Conservation (phyloP, 2,888 invertebrate genomes). For the Drosophila anceps region DNA sequence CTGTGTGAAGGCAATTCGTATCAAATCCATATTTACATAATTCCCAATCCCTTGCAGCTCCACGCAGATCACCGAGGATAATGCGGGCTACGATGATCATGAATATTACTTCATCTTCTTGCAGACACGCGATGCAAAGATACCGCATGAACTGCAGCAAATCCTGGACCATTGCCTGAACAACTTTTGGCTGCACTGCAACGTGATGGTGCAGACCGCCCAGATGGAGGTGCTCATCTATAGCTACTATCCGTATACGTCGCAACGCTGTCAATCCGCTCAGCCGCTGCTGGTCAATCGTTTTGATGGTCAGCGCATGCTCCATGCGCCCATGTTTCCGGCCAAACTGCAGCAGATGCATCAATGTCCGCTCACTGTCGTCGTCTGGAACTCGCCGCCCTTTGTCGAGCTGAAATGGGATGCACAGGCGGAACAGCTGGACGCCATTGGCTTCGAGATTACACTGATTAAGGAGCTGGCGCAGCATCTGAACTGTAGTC, state of each 20-base stretch:
- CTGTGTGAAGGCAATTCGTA: rapidly evolving
- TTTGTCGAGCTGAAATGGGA: conserved; percentile 46
- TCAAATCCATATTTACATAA: neutral
- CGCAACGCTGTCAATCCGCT: conserved; percentile 51
- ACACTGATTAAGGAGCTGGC: conserved; percentile 63
- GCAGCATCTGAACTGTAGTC: conserved; percentile 63
- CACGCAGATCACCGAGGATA: conserved; percentile 57
- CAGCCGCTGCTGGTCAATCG: conserved; percentile 59
- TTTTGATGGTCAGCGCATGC: conserved; percentile 54
- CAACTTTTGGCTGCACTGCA: conserved; percentile 75
- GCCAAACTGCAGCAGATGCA: conserved; percentile 68
- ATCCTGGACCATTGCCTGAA: conserved; percentile 73
- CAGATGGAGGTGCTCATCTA: conserved; percentile 70
- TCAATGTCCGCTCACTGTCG: conserved; percentile 60
- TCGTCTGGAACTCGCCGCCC: conserved; percentile 64
- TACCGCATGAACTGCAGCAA: conserved; percentile 52
- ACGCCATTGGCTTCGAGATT: conserved; percentile 66
- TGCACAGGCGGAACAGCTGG: neutral
- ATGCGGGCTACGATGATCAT: conserved; percentile 60
- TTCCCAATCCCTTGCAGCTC: conserved; percentile 26
- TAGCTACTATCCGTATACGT: conserved; percentile 72
- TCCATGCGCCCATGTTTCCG: conserved; percentile 61
- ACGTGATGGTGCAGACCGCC: conserved; percentile 75
- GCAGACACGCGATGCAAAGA: conserved; percentile 52
- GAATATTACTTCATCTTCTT: conserved; percentile 80